A percentile compares a stretch with the other conserved stretches of the same genome.
These are phyloP conservation scores for Acanthochromis polyacanthus DNA, from an alignment of 2,113 vertebrate genomes.

Conservation along the genomic window DNA sequence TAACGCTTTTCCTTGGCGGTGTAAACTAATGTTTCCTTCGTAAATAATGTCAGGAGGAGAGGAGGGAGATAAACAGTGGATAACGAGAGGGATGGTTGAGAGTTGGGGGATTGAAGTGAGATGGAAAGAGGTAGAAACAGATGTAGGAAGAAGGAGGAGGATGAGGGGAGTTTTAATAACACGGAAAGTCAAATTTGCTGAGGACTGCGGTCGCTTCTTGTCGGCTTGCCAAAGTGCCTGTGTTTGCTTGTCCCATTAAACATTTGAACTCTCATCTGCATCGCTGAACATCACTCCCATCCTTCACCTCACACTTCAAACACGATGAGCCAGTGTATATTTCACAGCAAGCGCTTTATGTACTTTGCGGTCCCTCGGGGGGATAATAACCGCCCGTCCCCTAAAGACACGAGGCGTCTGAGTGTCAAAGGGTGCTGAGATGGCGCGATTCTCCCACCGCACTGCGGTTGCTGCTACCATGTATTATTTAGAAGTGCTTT, in stretches of 20 bases:
- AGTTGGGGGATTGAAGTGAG: neutral
- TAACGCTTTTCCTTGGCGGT: neutral
- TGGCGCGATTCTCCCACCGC: conserved; percentile 22
- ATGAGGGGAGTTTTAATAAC: conserved; percentile 63
- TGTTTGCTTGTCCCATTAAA: conserved; percentile 36
- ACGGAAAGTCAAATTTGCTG: conserved; percentile 41
- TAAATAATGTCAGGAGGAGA: conserved; percentile 5
- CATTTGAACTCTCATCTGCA: conserved; percentile 35
- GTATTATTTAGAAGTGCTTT: conserved; percentile 58
- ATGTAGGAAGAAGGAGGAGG: neutral
- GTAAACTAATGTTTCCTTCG: conserved; percentile 5
- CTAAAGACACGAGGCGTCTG: conserved; percentile 2
- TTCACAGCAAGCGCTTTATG: conserved; percentile 42
- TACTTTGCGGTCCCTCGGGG: conserved; percentile 22
- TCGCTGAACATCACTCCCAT: neutral
- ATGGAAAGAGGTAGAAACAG: neutral
- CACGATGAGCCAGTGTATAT: conserved; percentile 38
- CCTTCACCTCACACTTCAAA: conserved; percentile 3
- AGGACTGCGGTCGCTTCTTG: conserved; percentile 5
- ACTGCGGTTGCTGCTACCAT: conserved; percentile 49
- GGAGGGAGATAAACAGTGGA: conserved; percentile 11
- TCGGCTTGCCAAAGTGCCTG: neutral
- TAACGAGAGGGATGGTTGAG: neutral
- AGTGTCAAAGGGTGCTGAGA: conserved; percentile 54
- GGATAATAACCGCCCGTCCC: neutral